Conservation (phyloP, 2,888 invertebrate species). For the Ormia ochracea region DNA sequence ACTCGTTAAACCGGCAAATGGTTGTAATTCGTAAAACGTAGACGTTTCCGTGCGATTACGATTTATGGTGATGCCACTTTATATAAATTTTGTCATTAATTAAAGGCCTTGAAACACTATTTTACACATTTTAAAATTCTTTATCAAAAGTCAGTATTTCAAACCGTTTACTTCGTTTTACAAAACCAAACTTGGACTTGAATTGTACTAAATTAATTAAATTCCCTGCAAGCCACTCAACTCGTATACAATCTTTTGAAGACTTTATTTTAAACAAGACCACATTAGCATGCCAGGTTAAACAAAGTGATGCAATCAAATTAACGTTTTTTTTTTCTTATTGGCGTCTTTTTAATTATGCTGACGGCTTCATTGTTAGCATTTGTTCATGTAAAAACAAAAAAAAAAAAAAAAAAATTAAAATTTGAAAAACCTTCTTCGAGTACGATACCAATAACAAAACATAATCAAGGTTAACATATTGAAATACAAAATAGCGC, state of each 20-base stretch:
- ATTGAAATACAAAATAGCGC: constrained; percentile 24
- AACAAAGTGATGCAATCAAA: constrained; percentile 52
- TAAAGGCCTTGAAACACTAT: constrained; percentile 20
- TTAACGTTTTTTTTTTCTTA: constrained; percentile 20
- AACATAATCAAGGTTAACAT: constrained; percentile 31
- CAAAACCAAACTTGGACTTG: neutral
- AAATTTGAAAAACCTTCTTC: neutral
- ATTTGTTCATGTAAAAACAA: constrained; percentile 39
- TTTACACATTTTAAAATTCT: constrained; percentile 23
- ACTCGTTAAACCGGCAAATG: no score
- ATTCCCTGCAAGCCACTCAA: neutral
- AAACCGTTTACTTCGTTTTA: neutral
- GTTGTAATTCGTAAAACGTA: no score
- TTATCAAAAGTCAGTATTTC: constrained; percentile 1
- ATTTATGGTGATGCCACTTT: no score
- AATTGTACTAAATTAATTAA: neutral
- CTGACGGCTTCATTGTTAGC: neutral
- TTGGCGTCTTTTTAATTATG: constrained; percentile 38
- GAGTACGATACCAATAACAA: constrained; percentile 15
- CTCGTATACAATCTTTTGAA: neutral
- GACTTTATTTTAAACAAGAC: constrained; percentile 27
- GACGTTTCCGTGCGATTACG: no score
- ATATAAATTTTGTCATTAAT: neutral
- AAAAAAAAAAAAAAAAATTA: neutral
- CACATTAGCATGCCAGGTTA: constrained; percentile 51